A percentile compares a stretch with the other conserved stretches of the same genome.
Evolutionary conservation across 2,797 vertebrate genomes (phyloP).

Genomic region (Microctenopoma lineatum): DNA sequence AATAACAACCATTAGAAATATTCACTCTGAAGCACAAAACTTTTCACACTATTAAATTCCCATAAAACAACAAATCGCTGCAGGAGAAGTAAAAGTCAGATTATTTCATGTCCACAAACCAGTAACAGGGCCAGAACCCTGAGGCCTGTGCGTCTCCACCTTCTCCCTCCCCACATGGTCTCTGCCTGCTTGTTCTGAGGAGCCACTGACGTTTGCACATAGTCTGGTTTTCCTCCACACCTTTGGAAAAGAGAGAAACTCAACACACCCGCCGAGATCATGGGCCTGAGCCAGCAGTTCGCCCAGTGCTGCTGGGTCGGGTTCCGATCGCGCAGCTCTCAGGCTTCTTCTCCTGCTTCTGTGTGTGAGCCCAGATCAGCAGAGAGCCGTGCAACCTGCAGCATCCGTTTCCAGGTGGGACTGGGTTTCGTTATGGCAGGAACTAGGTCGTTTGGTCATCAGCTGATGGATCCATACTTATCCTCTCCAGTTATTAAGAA

Average conservation of each 20-base stretch:
- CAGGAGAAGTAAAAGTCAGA: too few species aligned
- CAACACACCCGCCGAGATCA: too few species aligned
- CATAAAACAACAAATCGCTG: not conserved
- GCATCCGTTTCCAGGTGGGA: not conserved
- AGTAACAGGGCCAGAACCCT: not conserved
- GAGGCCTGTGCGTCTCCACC: conserved; percentile 34
- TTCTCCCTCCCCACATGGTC: conserved; percentile 81
- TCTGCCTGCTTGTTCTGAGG: conserved; percentile 77
- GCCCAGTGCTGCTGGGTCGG: too few species aligned
- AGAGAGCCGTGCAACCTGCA: too few species aligned
- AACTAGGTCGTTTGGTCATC: too few species aligned
- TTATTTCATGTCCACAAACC: not conserved
- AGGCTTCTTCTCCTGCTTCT: too few species aligned
- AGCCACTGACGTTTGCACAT: conserved; percentile 36
- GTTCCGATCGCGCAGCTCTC: too few species aligned
- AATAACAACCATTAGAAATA: not conserved
- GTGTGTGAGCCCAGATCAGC: too few species aligned
- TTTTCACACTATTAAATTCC: too few species aligned
- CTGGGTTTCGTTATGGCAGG: not conserved
- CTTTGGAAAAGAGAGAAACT: not conserved
- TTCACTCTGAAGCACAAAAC: not conserved
- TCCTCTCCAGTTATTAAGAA: conserved; percentile 17
- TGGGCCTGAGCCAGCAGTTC: too few species aligned
- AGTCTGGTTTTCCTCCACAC: conserved; percentile 63
- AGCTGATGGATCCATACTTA: conserved; percentile 8